phyloP scores from a whole-genome alignment of 2,113 vertebrate species.

The Pica pica region DNA sequence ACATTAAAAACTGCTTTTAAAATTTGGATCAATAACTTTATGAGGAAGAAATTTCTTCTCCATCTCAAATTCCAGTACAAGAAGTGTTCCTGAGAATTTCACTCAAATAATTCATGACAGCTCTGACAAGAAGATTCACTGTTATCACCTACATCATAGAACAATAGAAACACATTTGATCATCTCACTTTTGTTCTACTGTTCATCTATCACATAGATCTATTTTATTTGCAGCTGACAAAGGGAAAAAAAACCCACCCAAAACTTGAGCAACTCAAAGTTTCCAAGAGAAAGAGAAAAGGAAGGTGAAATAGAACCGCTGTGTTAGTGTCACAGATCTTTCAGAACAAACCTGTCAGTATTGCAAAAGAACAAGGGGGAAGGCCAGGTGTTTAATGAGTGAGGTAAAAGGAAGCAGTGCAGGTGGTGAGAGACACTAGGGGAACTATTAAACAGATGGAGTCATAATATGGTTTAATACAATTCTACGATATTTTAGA shows the following conservation, averaged over 20 bases:
- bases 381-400: background rate
- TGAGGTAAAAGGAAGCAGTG: background rate
- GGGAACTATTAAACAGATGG: background rate
- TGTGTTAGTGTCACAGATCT: background rate
- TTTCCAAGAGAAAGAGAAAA: background rate
- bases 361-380: background rate
- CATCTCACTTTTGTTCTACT: background rate
- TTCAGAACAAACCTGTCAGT: background rate
- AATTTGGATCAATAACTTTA: background rate
- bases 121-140: background rate
- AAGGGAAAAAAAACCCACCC: rapidly evolving
- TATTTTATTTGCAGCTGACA: background rate
- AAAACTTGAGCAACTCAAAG: background rate
- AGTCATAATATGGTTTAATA: background rate
- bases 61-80: background rate
- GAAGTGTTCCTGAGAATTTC: background rate
- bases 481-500: background rate
- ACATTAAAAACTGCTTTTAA: background rate
- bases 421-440: background rate
- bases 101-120: background rate
- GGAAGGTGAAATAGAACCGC: background rate
- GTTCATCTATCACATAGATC: background rate
- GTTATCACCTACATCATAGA: background rate
- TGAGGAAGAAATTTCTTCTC: background rate
- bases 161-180: background rate